phyloP scores from a whole-genome alignment of 2,113 vertebrate species.

The Ursus arctos region DNA sequence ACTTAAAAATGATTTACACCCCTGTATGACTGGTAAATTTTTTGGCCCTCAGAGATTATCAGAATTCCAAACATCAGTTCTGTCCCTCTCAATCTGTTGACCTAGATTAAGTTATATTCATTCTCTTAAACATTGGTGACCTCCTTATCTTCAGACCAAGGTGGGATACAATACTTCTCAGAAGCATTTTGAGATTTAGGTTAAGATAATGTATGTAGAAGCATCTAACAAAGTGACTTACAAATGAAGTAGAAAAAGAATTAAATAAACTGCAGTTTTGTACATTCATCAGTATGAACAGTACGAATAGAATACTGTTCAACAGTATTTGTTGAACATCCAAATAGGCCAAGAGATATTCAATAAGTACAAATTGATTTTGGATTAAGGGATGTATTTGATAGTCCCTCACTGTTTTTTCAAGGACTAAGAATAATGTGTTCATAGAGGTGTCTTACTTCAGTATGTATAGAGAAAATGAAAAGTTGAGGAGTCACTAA shows the following conservation, averaged over 20 bases:
- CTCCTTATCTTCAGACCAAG: background rate
- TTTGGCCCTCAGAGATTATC: background rate
- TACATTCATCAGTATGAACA: background rate
- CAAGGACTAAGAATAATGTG: background rate
- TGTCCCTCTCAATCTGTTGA: background rate
- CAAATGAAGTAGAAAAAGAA: background rate
- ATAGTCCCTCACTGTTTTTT: background rate
- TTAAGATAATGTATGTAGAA: background rate
- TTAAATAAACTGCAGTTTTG: constrained; percentile 21
- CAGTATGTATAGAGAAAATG: background rate
- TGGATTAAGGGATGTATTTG: background rate
- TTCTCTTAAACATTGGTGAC: background rate
- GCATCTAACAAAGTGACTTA: background rate
- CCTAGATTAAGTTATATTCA: background rate
- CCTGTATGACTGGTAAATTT: background rate
- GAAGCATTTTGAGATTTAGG: background rate
- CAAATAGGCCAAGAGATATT: background rate
- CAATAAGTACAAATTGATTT: background rate
- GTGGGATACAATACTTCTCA: background rate
- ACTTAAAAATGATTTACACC: background rate
- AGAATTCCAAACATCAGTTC: background rate
- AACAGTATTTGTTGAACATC: background rate
- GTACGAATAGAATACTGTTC: background rate
- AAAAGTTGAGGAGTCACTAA: background rate
- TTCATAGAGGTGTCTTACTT: constrained; percentile 19